Base-by-base conservation (phyloP, 2,888 invertebrate species). In the Lycia hirtaria region DNA sequence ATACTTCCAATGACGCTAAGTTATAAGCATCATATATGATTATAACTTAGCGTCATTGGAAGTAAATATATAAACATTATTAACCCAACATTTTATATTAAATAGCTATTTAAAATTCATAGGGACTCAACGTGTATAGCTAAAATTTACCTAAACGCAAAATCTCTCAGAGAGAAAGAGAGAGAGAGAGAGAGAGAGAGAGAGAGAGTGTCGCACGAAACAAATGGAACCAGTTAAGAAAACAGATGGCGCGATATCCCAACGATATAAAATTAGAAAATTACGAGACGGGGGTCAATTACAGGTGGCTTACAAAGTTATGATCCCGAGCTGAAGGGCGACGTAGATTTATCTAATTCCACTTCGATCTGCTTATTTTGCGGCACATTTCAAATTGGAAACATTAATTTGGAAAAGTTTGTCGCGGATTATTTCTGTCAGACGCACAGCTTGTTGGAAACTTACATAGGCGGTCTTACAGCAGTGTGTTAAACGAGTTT, bases 261-360 rank as follows among this genome's bases (percentile, higher is more conserved):
- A 62, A 55, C 55, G 58, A 68, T 59, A 61, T 68, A 68, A 74
- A 80, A 81, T 82, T 78, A 75, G 70, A 77, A 79, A 79, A 77
- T 75, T 75, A 74, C 67, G 63, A 71, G 72, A 66, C 72, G 72
- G 74, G 73, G 73, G 72, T 71, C 80, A 85, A 85, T 87, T 86
- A 85, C 80, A 81, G 78, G 73, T 78, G 78, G 82, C 79, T 87
- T 83, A 78, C 64, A 72, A 84, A 87, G 83, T 88, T 87, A 83
- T 85, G 81, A 85, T 80, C 77, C 76, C 63, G 69, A 69, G 71
- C 57, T 67, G 67, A 68, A 64, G 62, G 64, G 69, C 64, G 82
- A 85, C 84, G 71, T 64, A 69, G 82, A 88, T 83, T 85, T 84
- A 87, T 84, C 73, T 82, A 70, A 65, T 71, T 75, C 73, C 69